A percentile compares a stretch with the other conserved stretches of the same genome.
Evolutionary conservation across 2,797 vertebrate genomes (phyloP).

Genomic region (Leuciscus waleckii): DNA sequence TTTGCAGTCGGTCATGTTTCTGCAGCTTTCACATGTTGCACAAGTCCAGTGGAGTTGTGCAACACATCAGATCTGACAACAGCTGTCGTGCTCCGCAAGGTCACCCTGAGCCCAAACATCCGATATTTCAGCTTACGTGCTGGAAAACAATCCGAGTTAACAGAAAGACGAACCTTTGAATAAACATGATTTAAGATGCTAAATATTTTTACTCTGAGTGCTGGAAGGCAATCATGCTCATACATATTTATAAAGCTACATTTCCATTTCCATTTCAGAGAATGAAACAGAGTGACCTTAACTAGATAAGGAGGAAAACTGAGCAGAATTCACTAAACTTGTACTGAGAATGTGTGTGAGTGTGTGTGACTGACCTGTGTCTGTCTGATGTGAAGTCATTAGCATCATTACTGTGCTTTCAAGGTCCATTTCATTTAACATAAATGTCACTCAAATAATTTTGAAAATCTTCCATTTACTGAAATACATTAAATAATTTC

Average conservation of each 20-base stretch:
- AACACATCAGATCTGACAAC: slow-evolving; percentile 44
- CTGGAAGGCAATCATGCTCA: slow-evolving; percentile 40
- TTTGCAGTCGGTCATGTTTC: slow-evolving; percentile 18
- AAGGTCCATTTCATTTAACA: background rate
- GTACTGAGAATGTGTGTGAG: slow-evolving; percentile 13
- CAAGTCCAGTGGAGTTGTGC: slow-evolving; percentile 42
- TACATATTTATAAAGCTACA: slow-evolving; percentile 58
- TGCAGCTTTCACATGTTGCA: slow-evolving; percentile 48
- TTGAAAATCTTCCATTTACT: background rate
- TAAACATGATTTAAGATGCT: slow-evolving; percentile 59
- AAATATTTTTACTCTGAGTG: slow-evolving; percentile 53
- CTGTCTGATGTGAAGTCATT: background rate
- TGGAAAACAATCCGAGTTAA: slow-evolving; percentile 36
- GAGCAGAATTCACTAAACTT: slow-evolving; percentile 17
- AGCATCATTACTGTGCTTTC: background rate
- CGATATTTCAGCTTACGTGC: slow-evolving; percentile 9
- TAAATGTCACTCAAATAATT: background rate
- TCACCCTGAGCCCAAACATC: slow-evolving; percentile 44
- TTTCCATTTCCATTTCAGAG: slow-evolving; percentile 50
- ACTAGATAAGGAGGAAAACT: slow-evolving; percentile 46
- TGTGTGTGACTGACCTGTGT: slow-evolving; percentile 28
- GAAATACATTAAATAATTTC: background rate
- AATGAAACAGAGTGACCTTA: slow-evolving; percentile 58
- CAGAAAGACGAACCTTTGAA: slow-evolving; percentile 54
- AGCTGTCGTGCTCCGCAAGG: slow-evolving; percentile 38